These are phyloP conservation scores for Microctonus brassicae DNA, from an alignment of 2,888 invertebrate species.

Conservation along the genomic window DNA sequence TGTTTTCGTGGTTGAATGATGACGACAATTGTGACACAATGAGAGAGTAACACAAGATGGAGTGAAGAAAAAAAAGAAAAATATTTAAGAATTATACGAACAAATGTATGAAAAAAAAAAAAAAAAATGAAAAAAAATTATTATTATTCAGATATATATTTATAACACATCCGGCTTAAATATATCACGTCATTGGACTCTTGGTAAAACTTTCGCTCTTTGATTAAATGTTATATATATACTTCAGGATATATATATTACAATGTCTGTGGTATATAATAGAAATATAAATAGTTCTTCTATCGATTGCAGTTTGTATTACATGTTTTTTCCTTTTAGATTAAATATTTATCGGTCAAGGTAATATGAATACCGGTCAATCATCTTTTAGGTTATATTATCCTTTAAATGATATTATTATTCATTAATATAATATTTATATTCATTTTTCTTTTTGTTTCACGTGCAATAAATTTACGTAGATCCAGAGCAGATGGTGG, in stretches of 20 bases:
- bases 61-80: not conserved
- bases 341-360: not conserved
- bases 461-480: conserved; percentile 8
- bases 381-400: not conserved
- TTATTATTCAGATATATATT: not conserved
- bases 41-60: not conserved
- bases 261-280: too few species aligned
- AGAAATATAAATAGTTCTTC: too few species aligned
- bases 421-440: not conserved
- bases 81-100: not conserved
- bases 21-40: not conserved
- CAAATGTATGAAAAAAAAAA: not conserved
- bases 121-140: too few species aligned
- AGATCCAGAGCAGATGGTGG: conserved; percentile 7
- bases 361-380: not conserved
- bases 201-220: conserved; percentile 27
- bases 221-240: not conserved
- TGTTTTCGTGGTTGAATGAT: conserved; percentile 2
- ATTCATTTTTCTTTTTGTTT: not conserved
- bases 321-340: not conserved
- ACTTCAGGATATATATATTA: too few species aligned
- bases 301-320: not conserved
- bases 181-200: not conserved
- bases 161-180: not conserved
- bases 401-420: not conserved